phyloP scores from a whole-genome alignment of 1,140 invertebrate genomes.

The Subanguina moxae region DNA sequence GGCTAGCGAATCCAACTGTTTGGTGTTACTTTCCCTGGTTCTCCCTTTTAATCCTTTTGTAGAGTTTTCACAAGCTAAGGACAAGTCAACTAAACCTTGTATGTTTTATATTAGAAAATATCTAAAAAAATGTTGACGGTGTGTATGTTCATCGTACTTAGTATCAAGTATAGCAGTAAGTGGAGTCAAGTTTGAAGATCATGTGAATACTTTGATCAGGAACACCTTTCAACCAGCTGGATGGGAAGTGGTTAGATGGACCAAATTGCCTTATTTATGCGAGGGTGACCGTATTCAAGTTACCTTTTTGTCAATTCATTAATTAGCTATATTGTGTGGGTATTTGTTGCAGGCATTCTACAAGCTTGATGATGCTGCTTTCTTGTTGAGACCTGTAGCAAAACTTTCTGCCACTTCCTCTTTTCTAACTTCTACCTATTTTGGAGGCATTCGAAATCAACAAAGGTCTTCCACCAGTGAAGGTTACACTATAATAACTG shows the following conservation, averaged over 20 bases:
- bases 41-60: slow-evolving; percentile 84
- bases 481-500: too few species aligned
- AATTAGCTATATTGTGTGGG: not conserved
- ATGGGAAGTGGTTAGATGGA: slow-evolving; percentile 73
- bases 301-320: not conserved
- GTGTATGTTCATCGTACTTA: not conserved
- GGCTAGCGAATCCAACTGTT: slow-evolving; percentile 63
- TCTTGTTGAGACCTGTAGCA: slow-evolving; percentile 61
- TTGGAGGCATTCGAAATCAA: too few species aligned
- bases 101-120: too few species aligned
- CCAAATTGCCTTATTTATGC: slow-evolving; percentile 82
- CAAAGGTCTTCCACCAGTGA: too few species aligned
- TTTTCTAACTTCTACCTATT: not conserved
- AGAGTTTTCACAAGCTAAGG: slow-evolving; percentile 65
- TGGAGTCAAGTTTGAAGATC: slow-evolving; percentile 73
- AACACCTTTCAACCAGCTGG: slow-evolving; percentile 71
- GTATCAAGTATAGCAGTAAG: slow-evolving; percentile 60
- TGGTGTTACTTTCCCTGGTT: slow-evolving; percentile 76
- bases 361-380: slow-evolving; percentile 81
- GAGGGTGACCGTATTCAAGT: slow-evolving; percentile 76
- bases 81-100: too few species aligned
- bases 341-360: slow-evolving; percentile 72
- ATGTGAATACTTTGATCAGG: slow-evolving; percentile 69
- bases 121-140: too few species aligned
- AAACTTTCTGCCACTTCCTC: not conserved